Conservation (phyloP, 2,797 vertebrate genomes). For the Lagodon rhomboides region DNA sequence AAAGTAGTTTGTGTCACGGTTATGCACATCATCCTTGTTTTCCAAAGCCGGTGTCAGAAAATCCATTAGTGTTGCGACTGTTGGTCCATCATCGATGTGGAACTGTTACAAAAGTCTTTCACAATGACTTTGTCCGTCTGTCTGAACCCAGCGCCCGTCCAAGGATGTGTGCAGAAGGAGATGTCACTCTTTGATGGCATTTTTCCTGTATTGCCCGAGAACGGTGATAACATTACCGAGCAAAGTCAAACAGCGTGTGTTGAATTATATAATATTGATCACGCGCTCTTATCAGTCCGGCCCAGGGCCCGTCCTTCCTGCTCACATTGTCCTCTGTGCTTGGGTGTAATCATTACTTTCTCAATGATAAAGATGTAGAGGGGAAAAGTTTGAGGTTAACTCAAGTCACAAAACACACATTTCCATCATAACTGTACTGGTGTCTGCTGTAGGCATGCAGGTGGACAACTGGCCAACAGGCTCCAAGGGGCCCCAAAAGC, state of each 20-base stretch:
- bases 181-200: constrained; percentile 78
- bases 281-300: constrained; percentile 70
- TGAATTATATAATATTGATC: constrained; percentile 79
- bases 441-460: not conserved
- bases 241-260: constrained; percentile 55
- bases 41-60: constrained; percentile 48
- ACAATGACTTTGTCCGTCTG: constrained; percentile 63
- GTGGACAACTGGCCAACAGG: not conserved
- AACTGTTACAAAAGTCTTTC: constrained; percentile 59
- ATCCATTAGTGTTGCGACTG: constrained; percentile 57
- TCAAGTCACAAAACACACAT: not conserved
- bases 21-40: constrained; percentile 36
- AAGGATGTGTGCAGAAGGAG: constrained; percentile 61
- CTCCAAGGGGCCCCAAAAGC: not conserved
- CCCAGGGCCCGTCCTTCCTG: constrained; percentile 52
- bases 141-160: constrained; percentile 47
- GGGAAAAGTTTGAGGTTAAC: constrained; percentile 24
- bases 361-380: constrained; percentile 30
- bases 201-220: constrained; percentile 65
- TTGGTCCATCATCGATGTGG: constrained; percentile 48
- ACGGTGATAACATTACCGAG: constrained; percentile 66
- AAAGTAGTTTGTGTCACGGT: constrained; percentile 29
- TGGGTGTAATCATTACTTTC: constrained; percentile 24
- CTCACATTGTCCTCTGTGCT: constrained; percentile 41
- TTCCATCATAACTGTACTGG: not conserved